phyloP scores from a whole-genome alignment of 92 coral and sea anemone genomes.

The Pocillopora grandis region DNA sequence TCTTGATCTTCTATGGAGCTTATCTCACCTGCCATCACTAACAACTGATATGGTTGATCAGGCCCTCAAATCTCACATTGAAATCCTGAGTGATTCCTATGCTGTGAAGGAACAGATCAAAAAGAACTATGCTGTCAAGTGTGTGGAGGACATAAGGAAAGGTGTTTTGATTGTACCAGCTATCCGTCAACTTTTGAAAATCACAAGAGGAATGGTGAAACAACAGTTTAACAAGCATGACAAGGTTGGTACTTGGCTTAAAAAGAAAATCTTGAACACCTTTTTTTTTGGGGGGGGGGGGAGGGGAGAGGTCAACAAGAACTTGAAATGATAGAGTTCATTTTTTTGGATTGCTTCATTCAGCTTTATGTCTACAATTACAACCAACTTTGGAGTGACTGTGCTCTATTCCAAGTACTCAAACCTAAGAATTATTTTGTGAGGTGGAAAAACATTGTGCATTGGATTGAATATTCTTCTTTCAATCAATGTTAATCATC shows the following conservation, averaged over 20 bases:
- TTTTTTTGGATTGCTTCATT: no score
- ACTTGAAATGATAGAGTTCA: no score
- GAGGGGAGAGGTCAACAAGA: no score
- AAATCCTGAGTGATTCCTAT: conserved; percentile 84
- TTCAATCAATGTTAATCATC: no score
- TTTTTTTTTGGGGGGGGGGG: no score
- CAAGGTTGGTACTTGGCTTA: conserved; percentile 45
- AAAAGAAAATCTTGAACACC: background rate
- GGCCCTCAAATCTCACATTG: conserved; percentile 86
- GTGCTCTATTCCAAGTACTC: no score
- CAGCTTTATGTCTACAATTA: no score
- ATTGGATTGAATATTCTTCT: no score
- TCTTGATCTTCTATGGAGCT: conserved; percentile 85
- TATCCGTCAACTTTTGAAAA: conserved; percentile 81
- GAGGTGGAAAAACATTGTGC: no score
- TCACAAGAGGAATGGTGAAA: conserved; percentile 84
- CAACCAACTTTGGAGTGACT: no score
- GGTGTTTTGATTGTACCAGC: conserved; percentile 89
- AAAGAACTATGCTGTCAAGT: conserved; percentile 85
- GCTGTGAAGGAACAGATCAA: conserved; percentile 88
- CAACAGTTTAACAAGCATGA: conserved; percentile 84
- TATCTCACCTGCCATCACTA: conserved; percentile 84
- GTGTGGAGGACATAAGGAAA: conserved; percentile 86
- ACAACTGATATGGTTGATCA: conserved; percentile 93
- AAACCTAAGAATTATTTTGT: no score